A percentile compares a stretch with the other conserved stretches of the same genome.
Evolutionary conservation across 2,888 invertebrate genomes (phyloP).

Genomic region (Lasioglossum pauxillum): DNA sequence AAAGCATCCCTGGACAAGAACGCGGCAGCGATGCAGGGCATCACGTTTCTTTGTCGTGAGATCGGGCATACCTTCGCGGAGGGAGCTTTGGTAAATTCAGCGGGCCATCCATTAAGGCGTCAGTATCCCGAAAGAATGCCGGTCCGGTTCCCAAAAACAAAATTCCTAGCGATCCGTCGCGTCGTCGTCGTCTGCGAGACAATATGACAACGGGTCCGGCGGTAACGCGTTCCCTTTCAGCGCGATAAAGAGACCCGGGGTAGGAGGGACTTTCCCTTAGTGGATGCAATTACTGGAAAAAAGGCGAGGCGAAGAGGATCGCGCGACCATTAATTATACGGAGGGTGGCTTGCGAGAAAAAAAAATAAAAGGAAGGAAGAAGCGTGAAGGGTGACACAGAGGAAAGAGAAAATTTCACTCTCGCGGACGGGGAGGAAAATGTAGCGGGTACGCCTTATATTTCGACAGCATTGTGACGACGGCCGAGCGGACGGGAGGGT

Average conservation of each 20-base stretch:
- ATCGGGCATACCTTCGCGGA: not conserved
- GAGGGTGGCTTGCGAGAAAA: conserved; percentile 32
- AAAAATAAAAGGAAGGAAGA: not conserved
- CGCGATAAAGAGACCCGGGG: conserved; percentile 40
- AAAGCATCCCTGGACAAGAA: not conserved
- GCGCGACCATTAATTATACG: conserved; percentile 60
- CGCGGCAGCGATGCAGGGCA: not conserved
- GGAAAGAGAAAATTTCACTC: conserved; percentile 42
- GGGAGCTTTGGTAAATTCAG: not conserved
- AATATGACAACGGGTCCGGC: conserved; percentile 30
- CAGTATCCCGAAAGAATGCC: conserved; percentile 2
- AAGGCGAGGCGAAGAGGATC: conserved; percentile 46
- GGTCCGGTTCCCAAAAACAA: not conserved
- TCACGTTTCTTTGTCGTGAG: not conserved
- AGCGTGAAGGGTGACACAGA: conserved; percentile 17
- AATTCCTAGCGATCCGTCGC: conserved; percentile 20
- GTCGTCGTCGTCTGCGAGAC: conserved; percentile 17
- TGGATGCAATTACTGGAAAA: conserved; percentile 60
- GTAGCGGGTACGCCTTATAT: conserved; percentile 34
- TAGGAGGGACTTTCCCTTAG: conserved; percentile 24
- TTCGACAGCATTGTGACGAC: conserved; percentile 37
- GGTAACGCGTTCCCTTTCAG: conserved; percentile 35
- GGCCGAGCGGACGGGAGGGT: conserved; percentile 5
- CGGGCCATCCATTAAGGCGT: conserved; percentile 10
- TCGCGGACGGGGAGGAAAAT: conserved; percentile 20